Conservation (phyloP, 2,888 invertebrate genomes). For the Isoperla grammatica region DNA sequence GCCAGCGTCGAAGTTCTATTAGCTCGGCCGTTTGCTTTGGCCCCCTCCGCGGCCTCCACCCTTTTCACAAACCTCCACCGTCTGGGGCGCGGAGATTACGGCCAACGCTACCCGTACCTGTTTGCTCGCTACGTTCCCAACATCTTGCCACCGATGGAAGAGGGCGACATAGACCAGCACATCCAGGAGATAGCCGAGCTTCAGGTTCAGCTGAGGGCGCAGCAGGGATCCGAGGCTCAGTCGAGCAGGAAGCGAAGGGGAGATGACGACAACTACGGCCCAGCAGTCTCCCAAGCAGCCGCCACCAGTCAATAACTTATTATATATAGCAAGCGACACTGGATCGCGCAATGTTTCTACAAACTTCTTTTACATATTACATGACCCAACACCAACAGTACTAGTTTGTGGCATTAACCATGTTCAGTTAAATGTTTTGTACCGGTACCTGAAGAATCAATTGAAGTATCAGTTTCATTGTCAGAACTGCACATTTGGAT, state of each 20-base stretch:
- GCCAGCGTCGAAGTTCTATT: constrained; percentile 25
- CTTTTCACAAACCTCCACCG: constrained; percentile 27
- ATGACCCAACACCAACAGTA: too few species aligned
- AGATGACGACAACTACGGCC: constrained; percentile 28
- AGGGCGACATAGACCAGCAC: constrained; percentile 25
- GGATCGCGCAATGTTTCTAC: too few species aligned
- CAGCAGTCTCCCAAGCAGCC: constrained; percentile 1
- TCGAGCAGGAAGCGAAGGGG: constrained; percentile 25
- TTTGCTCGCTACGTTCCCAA: constrained; percentile 29
- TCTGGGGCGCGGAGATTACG: constrained; percentile 24
- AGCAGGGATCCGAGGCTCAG: constrained; percentile 3
- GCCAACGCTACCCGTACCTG: constrained; percentile 24
- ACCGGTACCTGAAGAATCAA: too few species aligned
- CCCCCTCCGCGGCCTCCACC: constrained; percentile 22
- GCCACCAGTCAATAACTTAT: too few species aligned
- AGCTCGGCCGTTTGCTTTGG: constrained; percentile 24
- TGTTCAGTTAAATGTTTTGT: too few species aligned
- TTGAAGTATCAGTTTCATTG: too few species aligned
- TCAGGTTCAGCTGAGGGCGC: constrained; percentile 20
- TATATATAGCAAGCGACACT: too few species aligned
- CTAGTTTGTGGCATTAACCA: too few species aligned
- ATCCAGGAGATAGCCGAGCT: constrained; percentile 25
- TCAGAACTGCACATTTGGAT: too few species aligned
- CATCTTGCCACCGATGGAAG: constrained; percentile 29
- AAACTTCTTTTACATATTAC: too few species aligned